These are phyloP conservation scores for Metopolophium dirhodum DNA, from an alignment of 1,140 invertebrate species.

Conservation along the genomic window DNA sequence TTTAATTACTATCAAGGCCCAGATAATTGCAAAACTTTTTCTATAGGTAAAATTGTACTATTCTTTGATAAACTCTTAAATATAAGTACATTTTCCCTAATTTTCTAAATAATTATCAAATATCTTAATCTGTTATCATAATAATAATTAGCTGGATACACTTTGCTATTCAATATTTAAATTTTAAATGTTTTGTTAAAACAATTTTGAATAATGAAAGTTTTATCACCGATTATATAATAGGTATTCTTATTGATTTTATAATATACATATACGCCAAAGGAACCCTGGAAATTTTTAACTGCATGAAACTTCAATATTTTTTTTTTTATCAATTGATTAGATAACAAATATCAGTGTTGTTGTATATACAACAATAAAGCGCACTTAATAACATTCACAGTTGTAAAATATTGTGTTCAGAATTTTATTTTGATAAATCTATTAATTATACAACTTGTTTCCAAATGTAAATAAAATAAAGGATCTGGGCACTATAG, in stretches of 20 bases:
- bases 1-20: background rate
- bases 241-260: too few species aligned
- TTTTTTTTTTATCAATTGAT: background rate
- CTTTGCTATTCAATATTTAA: background rate
- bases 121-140: background rate
- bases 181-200: background rate
- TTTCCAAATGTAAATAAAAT: background rate
- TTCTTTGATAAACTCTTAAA: background rate
- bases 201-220: background rate
- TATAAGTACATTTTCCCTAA: background rate
- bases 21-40: background rate
- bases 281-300: too few species aligned
- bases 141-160: background rate
- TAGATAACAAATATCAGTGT: background rate
- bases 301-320: too few species aligned
- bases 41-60: background rate
- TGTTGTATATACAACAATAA: background rate
- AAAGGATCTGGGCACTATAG: background rate
- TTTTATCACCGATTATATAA: too few species aligned
- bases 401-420: background rate
- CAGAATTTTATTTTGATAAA: background rate
- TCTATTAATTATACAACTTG: background rate
- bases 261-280: too few species aligned
- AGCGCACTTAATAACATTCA: background rate
- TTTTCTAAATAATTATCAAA: background rate